Evolutionary conservation across 2,113 vertebrate genomes (phyloP).

Genomic region (Tautogolabrus adspersus): DNA sequence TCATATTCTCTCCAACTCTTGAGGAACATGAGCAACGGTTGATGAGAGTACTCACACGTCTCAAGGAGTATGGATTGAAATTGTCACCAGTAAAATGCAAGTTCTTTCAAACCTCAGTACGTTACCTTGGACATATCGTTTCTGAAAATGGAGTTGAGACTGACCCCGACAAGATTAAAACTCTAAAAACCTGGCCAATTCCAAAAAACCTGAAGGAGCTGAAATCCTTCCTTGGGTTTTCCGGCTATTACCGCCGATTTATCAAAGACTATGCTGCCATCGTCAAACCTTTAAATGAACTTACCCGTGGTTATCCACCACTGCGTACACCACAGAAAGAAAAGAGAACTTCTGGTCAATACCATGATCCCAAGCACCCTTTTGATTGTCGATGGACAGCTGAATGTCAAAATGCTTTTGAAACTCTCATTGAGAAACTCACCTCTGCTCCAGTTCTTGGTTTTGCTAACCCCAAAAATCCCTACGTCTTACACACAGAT

Average conservation of each 20-base stretch:
- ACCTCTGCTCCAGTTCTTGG: background rate
- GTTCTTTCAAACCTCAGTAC: too few species aligned
- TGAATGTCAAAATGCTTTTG: constrained; percentile 4
- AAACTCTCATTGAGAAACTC: background rate
- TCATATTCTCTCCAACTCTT: background rate
- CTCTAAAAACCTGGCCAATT: background rate
- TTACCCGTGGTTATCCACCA: background rate
- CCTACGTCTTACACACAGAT: background rate
- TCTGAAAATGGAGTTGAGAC: background rate
- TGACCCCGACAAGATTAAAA: background rate
- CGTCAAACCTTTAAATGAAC: background rate
- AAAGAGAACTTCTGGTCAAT: too few species aligned
- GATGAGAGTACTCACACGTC: too few species aligned
- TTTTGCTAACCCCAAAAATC: background rate
- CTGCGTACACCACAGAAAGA: too few species aligned
- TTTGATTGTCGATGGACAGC: too few species aligned
- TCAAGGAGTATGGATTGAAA: too few species aligned
- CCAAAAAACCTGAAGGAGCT: background rate
- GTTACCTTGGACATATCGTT: background rate
- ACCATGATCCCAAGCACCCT: too few species aligned
- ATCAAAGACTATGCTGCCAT: background rate
- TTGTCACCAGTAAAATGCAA: too few species aligned
- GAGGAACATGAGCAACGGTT: background rate
- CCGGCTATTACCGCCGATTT: background rate
- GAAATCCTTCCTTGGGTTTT: background rate